Percentiles rank a stretch among this genome's conserved stretches.
Evolutionary conservation across 2,113 vertebrate genomes (phyloP).

Genomic region (Gasterosteus nipponicus): DNA sequence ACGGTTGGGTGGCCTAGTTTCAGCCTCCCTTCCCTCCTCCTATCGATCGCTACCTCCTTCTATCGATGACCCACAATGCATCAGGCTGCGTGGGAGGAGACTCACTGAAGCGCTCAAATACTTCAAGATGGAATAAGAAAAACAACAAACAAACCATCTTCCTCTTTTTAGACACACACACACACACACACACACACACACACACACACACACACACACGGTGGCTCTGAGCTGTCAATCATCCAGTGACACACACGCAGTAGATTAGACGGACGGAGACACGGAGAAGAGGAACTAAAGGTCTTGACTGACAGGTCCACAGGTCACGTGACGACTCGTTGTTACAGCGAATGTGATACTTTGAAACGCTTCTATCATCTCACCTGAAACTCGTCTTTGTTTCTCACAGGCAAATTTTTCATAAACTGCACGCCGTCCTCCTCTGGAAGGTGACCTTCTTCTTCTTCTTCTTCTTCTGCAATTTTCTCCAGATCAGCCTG

Average conservation of each 20-base stretch:
- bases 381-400: too few species aligned
- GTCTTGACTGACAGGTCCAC: too few species aligned
- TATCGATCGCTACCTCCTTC: conserved; percentile 44
- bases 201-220: conserved; percentile 13
- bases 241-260: neutral
- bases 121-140: neutral
- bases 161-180: neutral
- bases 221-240: conserved; percentile 28
- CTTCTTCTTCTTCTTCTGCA: conserved; percentile 15
- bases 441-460: conserved; percentile 28
- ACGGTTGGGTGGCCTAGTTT: conserved; percentile 69
- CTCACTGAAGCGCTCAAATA: neutral
- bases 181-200: conserved; percentile 3
- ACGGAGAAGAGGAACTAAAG: too few species aligned
- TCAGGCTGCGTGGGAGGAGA: conserved; percentile 26
- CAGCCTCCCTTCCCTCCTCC: conserved; percentile 46
- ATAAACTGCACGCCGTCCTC: neutral
- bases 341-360: too few species aligned
- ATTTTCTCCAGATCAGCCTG: conserved; percentile 57
- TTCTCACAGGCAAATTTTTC: conserved; percentile 9
- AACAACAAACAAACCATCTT: too few species aligned
- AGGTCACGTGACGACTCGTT: too few species aligned
- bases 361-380: too few species aligned
- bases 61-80: conserved; percentile 55
- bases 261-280: too few species aligned